Evolutionary conservation across 2,113 vertebrate genomes (phyloP).

Genomic region (Brienomyrus brachyistius): DNA sequence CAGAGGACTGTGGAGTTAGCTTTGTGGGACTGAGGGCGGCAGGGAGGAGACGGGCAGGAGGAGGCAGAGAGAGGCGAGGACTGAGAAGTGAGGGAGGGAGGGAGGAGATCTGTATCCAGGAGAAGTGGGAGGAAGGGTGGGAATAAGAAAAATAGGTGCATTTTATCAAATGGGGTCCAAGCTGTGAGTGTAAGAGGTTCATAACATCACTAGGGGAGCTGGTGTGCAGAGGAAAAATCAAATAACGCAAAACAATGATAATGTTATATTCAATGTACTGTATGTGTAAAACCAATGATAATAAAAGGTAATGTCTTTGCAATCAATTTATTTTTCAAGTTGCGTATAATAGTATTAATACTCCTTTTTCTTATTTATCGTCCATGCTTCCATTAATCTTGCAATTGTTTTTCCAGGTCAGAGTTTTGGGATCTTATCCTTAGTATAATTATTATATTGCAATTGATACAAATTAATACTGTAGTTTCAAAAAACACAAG

Average conservation of each 20-base stretch:
- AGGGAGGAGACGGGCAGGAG: slow-evolving; percentile 43
- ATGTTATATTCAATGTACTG: neutral
- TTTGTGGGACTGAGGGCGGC: slow-evolving; percentile 48
- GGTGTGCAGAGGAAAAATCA: neutral
- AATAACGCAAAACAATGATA: neutral
- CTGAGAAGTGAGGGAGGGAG: slow-evolving; percentile 19
- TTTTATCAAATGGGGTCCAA: neutral
- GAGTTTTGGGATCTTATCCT: neutral
- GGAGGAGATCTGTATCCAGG: slow-evolving; percentile 15
- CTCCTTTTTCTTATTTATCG: neutral
- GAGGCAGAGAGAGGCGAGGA: slow-evolving; percentile 34
- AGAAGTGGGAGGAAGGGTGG: neutral
- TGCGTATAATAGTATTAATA: neutral
- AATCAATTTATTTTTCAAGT: neutral
- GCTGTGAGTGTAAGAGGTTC: neutral
- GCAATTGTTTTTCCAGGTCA: neutral
- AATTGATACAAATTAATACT: neutral
- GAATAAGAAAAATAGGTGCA: neutral
- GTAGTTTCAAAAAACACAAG: neutral
- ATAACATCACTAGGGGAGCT: neutral
- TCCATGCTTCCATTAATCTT: neutral
- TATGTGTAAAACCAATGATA: neutral
- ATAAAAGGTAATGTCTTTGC: neutral
- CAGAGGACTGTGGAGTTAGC: slow-evolving; percentile 66
- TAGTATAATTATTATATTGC: neutral